Evolutionary conservation across 1,140 invertebrate species (phyloP).

Genomic region (Apis cerana): DNA sequence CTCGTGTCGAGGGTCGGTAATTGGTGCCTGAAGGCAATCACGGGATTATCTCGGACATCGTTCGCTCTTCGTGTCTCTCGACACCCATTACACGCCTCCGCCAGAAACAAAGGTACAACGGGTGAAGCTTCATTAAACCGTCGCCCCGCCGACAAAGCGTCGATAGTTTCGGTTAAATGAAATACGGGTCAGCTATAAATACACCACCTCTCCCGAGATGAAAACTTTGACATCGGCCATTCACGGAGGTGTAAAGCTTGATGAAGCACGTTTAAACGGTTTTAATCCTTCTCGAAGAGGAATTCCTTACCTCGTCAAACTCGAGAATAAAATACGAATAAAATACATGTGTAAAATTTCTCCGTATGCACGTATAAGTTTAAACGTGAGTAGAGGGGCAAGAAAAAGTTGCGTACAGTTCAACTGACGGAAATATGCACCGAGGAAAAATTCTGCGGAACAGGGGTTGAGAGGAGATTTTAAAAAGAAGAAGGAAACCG

Average conservation of each 20-base stretch:
- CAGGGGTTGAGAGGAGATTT: too few species aligned
- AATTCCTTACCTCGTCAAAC: not conserved
- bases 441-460: too few species aligned
- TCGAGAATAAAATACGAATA: too few species aligned
- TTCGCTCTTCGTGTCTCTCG: slow-evolving; percentile 54
- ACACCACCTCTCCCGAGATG: slow-evolving; percentile 46
- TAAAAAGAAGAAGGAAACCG: too few species aligned
- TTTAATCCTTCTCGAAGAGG: slow-evolving; percentile 15
- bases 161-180: slow-evolving; percentile 64
- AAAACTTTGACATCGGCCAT: slow-evolving; percentile 53
- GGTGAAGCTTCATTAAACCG: slow-evolving; percentile 56
- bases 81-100: slow-evolving; percentile 46
- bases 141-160: slow-evolving; percentile 50
- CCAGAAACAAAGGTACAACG: slow-evolving; percentile 60
- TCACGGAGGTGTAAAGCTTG: slow-evolving; percentile 38
- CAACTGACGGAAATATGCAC: too few species aligned
- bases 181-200: slow-evolving; percentile 63
- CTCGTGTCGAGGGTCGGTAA: slow-evolving; percentile 54
- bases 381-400: too few species aligned
- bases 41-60: slow-evolving; percentile 64
- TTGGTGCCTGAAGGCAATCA: slow-evolving; percentile 62
- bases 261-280: slow-evolving; percentile 26
- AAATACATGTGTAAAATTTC: too few species aligned
- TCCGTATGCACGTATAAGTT: too few species aligned
- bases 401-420: too few species aligned